Base-by-base conservation (phyloP, 2,797 vertebrate species). In the Aphelocoma californica region DNA sequence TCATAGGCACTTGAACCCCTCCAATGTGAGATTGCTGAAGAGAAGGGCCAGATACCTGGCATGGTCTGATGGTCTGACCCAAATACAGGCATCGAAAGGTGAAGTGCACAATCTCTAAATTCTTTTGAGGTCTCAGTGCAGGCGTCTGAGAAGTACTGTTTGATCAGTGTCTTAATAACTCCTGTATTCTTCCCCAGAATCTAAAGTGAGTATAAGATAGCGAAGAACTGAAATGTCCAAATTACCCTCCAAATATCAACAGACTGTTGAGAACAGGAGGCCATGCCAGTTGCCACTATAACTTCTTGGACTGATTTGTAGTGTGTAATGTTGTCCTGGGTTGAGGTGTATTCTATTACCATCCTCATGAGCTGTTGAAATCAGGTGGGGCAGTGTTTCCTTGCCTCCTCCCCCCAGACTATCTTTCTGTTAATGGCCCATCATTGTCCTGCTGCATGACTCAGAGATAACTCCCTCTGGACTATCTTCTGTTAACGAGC, bases 221-320 rank as follows among this genome's bases (percentile, higher is more conserved):
- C 19, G 77, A 84, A 84, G 56, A 65, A 29, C 21, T 45, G 51
- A 91, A 75, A 79, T 58, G 32, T 61, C 45, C 19, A 10, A 80
- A 32, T 92, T 87, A 74, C 62, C 44, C 67, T 79, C 77, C 78
- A 91, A 91, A 90, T 65, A 90, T 54, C 72, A 90, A 40, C n/a
- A 84, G 58, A 48, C 18, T 91, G 56, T 83, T 84, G 73, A 79
- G 78, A 82, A 90, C 51, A 85, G 40, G 5, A 62, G 31, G 25
- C 26, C 19, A 36, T 84, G 81, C 74, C 87, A 90, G 31, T 73
- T 92, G 60, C 44, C 29, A 50, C 60, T 91, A 18, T 62, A 91
- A 90, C 44, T 57, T 75, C 69, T 93, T 91, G 84, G 77, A 64
- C 31, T 38, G 45, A 69, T 91, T 93, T 86, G 26, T 19, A 58